phyloP scores from a whole-genome alignment of 1,140 invertebrate genomes.

The Drosophila nigrodunni region DNA sequence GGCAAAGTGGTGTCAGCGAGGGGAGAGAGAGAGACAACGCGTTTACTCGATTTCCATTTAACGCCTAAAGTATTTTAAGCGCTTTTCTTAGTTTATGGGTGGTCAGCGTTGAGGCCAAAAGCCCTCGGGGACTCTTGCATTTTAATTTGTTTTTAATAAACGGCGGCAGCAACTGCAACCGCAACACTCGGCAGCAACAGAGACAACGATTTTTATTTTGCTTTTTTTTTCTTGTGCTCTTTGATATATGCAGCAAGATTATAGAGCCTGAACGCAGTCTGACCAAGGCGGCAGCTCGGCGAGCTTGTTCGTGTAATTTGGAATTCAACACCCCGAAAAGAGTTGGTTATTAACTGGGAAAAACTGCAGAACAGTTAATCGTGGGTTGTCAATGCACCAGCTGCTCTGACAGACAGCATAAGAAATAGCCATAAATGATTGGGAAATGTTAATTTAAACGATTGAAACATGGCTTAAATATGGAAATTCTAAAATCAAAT shows the following conservation, averaged over 20 bases:
- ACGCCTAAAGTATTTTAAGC: conserved; percentile 64
- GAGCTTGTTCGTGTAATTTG: conserved; percentile 67
- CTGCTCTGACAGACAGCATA: conserved; percentile 25
- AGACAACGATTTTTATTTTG: conserved; percentile 21
- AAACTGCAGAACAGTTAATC: conserved; percentile 57
- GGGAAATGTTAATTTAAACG: conserved; percentile 46
- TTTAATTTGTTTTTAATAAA: conserved; percentile 83
- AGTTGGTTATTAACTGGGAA: conserved; percentile 54
- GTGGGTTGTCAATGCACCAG: conserved; percentile 62
- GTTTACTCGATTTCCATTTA: conserved; percentile 74
- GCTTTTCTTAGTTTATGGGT: conserved; percentile 72
- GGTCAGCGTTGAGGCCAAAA: conserved; percentile 73
- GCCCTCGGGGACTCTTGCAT: conserved; percentile 68
- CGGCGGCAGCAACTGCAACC: conserved; percentile 44
- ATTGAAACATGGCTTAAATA: conserved; percentile 8
- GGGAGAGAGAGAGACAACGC: conserved; percentile 8
- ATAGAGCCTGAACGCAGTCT: conserved; percentile 45
- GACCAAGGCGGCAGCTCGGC: conserved; percentile 47
- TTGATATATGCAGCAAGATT: conserved; percentile 79
- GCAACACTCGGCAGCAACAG: conserved; percentile 11
- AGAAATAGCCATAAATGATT: conserved; percentile 36
- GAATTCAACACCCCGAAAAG: conserved; percentile 74
- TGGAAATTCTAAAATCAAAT: conserved; percentile 18
- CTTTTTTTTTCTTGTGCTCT: background rate
- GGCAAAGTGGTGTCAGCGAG: conserved; percentile 1